Base-by-base conservation (phyloP, 2,797 vertebrate genomes). In the Coregonus sp. region DNA sequence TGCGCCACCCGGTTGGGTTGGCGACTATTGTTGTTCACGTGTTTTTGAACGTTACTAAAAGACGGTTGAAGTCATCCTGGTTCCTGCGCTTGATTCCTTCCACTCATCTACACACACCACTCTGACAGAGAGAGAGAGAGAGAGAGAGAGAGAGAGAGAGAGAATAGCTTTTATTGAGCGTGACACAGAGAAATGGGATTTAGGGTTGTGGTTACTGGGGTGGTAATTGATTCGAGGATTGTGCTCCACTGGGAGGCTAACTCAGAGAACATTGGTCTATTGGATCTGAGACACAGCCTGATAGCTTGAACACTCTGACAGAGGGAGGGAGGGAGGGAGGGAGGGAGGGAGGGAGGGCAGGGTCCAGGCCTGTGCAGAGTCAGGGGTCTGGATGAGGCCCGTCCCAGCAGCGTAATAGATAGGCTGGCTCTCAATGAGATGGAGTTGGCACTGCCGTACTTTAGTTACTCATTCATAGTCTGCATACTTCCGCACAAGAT, bases 201-300 rank as follows among this genome's bases (percentile, higher is more conserved):
- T 87, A 85, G 84, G 85, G 86, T 87, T 87, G 86, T 86, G 82
- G 86, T 83, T 78, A 86, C 76, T 84, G 77, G 85, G 87, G 81
- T 73, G 83, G 86, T 92, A 94, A 95, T 93, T 91, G 91, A 94
- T 92, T 94, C 87, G 85, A 83, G 84, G 86, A 81, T 87, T 84
- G 78, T 52, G 78, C 80, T 84, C 84, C 84, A 65, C 80, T 84
- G 76, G 2, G 82, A 84, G 82, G 72, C 76, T 63, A 74, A 86
- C 86, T 85, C 78, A 74, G 66, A 80, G 75, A 87, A 84, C 80
- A 75, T 52, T 70, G 82, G 84, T 78, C 82, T 81, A 81, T 74
- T 74, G 81, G 80, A 87, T 76, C 79, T 84, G 89, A 93, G 87
- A 76, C 79, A 75, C 66, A 78, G 73, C 70, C 77, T 80, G 88